Evolutionary conservation across 2,113 vertebrate genomes (phyloP), one percentile per base, ranked within the genome.

Genomic region (Polypterus bichir): DNA sequence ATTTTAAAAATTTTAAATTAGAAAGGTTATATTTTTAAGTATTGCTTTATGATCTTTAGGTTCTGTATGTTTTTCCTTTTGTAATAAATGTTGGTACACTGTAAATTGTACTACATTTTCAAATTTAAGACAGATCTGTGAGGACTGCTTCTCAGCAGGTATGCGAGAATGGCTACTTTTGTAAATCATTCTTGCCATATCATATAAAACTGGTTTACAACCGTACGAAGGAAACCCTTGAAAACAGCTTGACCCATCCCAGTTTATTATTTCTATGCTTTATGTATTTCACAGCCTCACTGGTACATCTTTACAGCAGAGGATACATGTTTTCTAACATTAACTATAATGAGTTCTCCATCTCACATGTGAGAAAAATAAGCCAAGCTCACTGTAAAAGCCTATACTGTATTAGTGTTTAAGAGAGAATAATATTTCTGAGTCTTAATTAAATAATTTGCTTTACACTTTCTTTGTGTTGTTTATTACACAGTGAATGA

Each of bases 91-190:
- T 52, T 10, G 6, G 6, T 52, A 52, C 10, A 52, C 10, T 10
- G 44, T 55, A 55, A 9, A 55, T 27, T 55, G 9, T 55, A 55
- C 54, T 55, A 27, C 5, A 55, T 55, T 11, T 58, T 6, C 46
- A 27, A 58, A 58, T 9, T 45, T 64, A 59, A 64, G 59, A n/a
- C 67, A 69, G 67, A 9, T 48, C 61, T 51, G 61, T 48, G 58
- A 48, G 65, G 53, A 48, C 11, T 48, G 7, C 48, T 49, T 46
- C 61, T 68, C 62, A 64, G 66, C 46, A 65, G 64, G 64, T 53
- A 54, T 49, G 54, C 54, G 63, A 51, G 46, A 71, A 64, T 59
- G 64, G 8, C 46, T 10, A 64, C 68, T 70, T 62, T 49, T 62
- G n/a, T 58, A 45, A 52, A 52, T 10, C 56, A 58, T 58, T 58